phyloP scores from a whole-genome alignment of 2,113 vertebrate genomes.

The Sinocyclocheilus anophthalmus region DNA sequence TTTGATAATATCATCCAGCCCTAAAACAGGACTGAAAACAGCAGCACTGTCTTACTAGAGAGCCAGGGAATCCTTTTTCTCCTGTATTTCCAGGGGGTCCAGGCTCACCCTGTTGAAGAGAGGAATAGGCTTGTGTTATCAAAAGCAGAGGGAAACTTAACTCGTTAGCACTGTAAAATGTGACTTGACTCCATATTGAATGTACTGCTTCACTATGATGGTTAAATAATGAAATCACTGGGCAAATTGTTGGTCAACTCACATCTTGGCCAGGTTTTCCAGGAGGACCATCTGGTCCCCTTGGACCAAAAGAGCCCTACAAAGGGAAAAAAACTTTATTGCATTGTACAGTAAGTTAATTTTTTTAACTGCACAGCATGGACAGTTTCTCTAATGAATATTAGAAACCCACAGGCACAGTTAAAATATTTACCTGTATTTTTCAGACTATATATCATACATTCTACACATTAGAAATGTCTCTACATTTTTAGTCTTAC shows the following conservation, averaged over 20 bases:
- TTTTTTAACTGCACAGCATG: not conserved
- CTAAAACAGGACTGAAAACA: not conserved
- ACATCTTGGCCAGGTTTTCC: conserved; percentile 94
- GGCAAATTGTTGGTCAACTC: conserved; percentile 62
- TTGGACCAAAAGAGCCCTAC: conserved; percentile 85
- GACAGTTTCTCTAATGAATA: not conserved
- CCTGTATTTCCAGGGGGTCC: conserved; percentile 86
- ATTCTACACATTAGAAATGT: not conserved
- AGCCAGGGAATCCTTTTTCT: conserved; percentile 88
- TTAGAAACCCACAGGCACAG: not conserved
- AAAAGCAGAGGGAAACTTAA: not conserved
- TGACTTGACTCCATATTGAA: not conserved
- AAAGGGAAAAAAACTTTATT: not conserved
- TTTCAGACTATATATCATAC: not conserved
- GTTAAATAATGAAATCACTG: not conserved
- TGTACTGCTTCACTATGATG: not conserved
- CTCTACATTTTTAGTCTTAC: conserved; percentile 72
- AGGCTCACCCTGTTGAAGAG: conserved; percentile 81
- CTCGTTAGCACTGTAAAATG: no score
- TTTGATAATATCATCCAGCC: not conserved
- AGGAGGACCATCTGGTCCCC: conserved; percentile 88
- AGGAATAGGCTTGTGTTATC: not conserved
- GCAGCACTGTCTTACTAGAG: conserved; percentile 76
- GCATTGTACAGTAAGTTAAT: not conserved
- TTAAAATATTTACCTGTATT: not conserved